phyloP scores from a whole-genome alignment of 2,113 vertebrate genomes.

The Cheilinus undulatus region DNA sequence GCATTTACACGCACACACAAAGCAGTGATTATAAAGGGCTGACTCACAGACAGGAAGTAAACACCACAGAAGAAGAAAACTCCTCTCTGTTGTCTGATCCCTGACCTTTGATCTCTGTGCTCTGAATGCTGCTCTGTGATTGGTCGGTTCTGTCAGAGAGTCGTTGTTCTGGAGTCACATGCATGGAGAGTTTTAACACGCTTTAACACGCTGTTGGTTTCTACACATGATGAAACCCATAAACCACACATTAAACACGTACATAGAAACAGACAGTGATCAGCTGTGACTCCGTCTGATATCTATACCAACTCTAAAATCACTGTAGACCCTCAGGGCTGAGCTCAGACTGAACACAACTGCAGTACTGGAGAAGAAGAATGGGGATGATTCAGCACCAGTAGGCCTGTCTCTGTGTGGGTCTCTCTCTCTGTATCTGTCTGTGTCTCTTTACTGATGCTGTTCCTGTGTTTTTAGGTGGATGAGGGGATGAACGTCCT shows the following conservation, averaged over 20 bases:
- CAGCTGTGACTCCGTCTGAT: no score
- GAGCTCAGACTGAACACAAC: no score
- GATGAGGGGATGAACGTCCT: constrained; percentile 96
- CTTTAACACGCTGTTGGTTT: neutral
- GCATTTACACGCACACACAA: constrained; percentile 37
- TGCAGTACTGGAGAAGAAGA: no score
- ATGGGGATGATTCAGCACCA: no score
- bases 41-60: constrained; percentile 10
- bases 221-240: neutral
- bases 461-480: constrained; percentile 81
- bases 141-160: constrained; percentile 7
- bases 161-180: neutral
- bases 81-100: constrained; percentile 32
- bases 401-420: no score
- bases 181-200: neutral
- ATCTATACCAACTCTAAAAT: no score
- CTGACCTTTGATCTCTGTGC: neutral
- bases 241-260: neutral
- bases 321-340: no score
- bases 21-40: constrained; percentile 16
- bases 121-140: constrained; percentile 20
- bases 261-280: neutral
- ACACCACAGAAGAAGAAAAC: constrained; percentile 18
- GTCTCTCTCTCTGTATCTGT: neutral
- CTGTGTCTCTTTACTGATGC: neutral